Conservation (phyloP, 2,113 vertebrate genomes). For the Formicarius rufipectus region DNA sequence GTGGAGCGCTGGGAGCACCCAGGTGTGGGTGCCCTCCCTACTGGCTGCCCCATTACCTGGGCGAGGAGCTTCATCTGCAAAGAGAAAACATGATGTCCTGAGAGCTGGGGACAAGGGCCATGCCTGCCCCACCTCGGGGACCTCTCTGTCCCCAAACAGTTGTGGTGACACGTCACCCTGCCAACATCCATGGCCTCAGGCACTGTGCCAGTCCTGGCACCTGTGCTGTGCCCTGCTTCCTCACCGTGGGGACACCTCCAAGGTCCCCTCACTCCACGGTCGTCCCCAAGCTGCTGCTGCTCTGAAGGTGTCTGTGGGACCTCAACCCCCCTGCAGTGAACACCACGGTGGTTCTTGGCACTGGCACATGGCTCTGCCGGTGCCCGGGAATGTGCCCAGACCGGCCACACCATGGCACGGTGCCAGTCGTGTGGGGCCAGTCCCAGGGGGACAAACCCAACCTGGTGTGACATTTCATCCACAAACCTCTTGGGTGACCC, state of each 20-base stretch:
- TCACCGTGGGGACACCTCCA: neutral
- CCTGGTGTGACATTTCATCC: neutral
- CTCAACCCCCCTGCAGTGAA: rapidly evolving
- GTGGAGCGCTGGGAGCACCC: neutral
- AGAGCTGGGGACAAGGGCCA: rapidly evolving
- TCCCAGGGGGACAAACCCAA: neutral
- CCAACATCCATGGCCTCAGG: rapidly evolving
- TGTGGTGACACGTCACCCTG: rapidly evolving
- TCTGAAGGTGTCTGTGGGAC: neutral
- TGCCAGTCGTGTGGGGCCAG: neutral
- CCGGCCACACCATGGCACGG: neutral
- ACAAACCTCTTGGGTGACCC: neutral
- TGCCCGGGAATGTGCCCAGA: constrained; percentile 13
- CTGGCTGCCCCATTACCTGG: neutral
- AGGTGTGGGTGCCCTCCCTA: neutral
- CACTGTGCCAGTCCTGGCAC: rapidly evolving
- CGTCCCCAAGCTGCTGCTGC: neutral
- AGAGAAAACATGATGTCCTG: neutral
- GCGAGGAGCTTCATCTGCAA: constrained; percentile 20
- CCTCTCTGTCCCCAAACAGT: neutral
- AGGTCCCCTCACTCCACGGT: neutral
- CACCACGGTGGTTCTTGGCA: neutral
- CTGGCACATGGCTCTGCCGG: rapidly evolving
- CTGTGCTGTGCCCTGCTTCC: rapidly evolving
- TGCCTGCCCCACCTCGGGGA: rapidly evolving